A percentile compares a stretch with the other conserved stretches of the same genome.
phyloP scores from a whole-genome alignment of 1,140 invertebrate species.

The Telenomus remus region DNA sequence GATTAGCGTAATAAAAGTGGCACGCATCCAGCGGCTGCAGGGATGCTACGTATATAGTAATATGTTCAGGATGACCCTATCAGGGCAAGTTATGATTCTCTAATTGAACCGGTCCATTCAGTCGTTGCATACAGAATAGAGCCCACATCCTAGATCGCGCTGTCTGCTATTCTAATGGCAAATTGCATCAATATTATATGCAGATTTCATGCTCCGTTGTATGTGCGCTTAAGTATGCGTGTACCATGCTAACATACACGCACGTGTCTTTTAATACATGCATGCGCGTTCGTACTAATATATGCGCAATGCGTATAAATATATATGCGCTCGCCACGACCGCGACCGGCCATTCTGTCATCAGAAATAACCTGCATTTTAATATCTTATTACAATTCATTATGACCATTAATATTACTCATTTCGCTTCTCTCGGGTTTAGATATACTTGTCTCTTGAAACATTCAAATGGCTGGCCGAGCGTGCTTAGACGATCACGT shows the following conservation, averaged over 20 bases:
- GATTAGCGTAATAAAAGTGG: constrained; percentile 60
- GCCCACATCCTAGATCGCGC: constrained; percentile 69
- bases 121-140: constrained; percentile 69
- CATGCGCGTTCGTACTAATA: constrained; percentile 9
- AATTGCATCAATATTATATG: constrained; percentile 74
- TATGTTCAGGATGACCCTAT: constrained; percentile 59
- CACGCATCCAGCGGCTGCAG: constrained; percentile 41
- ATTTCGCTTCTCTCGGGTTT: not conserved
- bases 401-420: constrained; percentile 11
- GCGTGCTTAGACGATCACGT: no score
- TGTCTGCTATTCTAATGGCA: constrained; percentile 70
- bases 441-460: not conserved
- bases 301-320: constrained; percentile 24
- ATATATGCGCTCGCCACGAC: constrained; percentile 13
- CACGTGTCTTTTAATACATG: constrained; percentile 11
- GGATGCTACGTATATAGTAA: constrained; percentile 46
- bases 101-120: constrained; percentile 73
- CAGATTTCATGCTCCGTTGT: constrained; percentile 64
- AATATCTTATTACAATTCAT: constrained; percentile 36
- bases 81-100: constrained; percentile 73
- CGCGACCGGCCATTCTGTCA: constrained; percentile 21
- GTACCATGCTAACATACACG: constrained; percentile 12
- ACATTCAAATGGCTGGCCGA: no score
- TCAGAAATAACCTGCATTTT: constrained; percentile 33
- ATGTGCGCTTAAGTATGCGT: constrained; percentile 45